Evolutionary conservation across 1,140 invertebrate genomes (phyloP).

Genomic region (Brachionus manjavacas): DNA sequence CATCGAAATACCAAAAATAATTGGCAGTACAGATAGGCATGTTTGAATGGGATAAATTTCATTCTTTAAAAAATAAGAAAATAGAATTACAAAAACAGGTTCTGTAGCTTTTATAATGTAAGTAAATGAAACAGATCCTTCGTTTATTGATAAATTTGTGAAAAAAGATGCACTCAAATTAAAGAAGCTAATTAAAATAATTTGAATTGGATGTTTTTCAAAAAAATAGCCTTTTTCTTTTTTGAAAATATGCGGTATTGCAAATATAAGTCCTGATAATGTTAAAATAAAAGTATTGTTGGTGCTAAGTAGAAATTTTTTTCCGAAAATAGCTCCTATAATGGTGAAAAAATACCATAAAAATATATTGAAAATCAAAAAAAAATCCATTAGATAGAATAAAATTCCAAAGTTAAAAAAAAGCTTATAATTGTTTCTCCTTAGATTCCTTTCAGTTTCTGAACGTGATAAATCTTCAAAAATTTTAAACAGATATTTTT

Average conservation of each 20-base stretch:
- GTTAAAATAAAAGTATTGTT: not conserved
- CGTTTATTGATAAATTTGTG: not conserved
- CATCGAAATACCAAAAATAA: not conserved
- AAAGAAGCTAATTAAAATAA: not conserved
- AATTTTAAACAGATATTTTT: no score
- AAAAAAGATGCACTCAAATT: not conserved
- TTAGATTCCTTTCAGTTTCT: no score
- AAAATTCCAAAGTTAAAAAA: no score
- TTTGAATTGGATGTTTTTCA: not conserved
- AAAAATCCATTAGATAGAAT: no score
- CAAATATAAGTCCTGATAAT: not conserved
- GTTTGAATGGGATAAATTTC: not conserved
- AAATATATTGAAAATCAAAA: not conserved
- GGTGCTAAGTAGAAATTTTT: not conserved
- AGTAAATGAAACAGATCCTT: not conserved
- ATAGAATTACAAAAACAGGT: not conserved
- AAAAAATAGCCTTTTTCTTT: not conserved
- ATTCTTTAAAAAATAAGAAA: not conserved
- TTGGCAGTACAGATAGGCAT: not conserved
- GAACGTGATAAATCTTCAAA: no score
- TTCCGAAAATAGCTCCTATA: not conserved
- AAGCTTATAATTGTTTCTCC: no score
- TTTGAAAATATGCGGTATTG: not conserved
- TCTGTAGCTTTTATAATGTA: constrained; percentile 3
- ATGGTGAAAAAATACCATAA: not conserved